These are phyloP conservation scores for Erebia epiphron DNA, from an alignment of 2,888 invertebrate genomes.

Conservation along the genomic window DNA sequence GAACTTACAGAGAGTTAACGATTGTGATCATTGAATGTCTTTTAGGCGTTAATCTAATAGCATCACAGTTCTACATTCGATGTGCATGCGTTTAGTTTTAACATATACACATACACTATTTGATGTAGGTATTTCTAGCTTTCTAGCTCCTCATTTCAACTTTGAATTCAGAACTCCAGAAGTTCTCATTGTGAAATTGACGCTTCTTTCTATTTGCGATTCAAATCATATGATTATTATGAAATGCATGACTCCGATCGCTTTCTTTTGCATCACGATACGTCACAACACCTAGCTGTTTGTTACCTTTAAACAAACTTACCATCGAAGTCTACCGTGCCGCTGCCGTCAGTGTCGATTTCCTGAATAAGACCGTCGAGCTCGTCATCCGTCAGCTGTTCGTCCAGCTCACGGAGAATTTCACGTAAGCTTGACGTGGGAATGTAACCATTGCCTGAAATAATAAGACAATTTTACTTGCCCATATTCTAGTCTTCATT, in stretches of 20 bases:
- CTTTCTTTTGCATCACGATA: background rate
- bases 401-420: slow-evolving; percentile 97
- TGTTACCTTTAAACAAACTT: slow-evolving; percentile 36
- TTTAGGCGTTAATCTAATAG: background rate
- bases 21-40: background rate
- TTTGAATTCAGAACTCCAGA: background rate
- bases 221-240: background rate
- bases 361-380: slow-evolving; percentile 98
- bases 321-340: slow-evolving; percentile 99
- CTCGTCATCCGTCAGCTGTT: slow-evolving; percentile 96
- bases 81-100: background rate
- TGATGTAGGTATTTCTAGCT: too few relatives aligned
- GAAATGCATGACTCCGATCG: too few relatives aligned
- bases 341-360: slow-evolving; percentile 98
- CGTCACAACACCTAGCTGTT: background rate
- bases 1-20: background rate
- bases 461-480: background rate
- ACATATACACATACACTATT: too few relatives aligned
- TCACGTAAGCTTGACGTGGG: slow-evolving; percentile 96
- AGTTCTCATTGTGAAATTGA: background rate
- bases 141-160: too few relatives aligned
- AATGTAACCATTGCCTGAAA: slow-evolving; percentile 93
- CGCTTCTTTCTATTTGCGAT: background rate
- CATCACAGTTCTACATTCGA: background rate
- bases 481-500: too few relatives aligned